Conservation (phyloP, 2,888 invertebrate species). For the Lepas anatifera region DNA sequence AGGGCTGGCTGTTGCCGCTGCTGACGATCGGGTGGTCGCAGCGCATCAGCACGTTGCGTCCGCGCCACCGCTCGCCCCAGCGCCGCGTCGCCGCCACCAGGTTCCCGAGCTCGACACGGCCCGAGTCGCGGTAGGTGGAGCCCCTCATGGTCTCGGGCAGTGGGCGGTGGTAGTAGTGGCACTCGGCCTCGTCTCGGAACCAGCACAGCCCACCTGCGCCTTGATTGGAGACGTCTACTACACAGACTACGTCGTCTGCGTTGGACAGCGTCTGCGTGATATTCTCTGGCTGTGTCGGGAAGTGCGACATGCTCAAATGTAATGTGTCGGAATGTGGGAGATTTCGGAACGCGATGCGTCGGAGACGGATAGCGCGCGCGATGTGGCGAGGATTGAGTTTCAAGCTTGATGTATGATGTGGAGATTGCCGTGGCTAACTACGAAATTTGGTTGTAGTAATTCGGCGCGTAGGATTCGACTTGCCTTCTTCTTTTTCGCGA, state of each 20-base stretch:
- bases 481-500: too few species aligned
- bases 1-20: not conserved
- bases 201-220: not conserved
- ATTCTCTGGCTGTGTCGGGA: too few species aligned
- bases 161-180: not conserved
- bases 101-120: not conserved
- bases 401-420: too few species aligned
- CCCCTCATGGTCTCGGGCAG: not conserved
- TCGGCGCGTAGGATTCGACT: too few species aligned
- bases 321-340: too few species aligned
- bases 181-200: not conserved
- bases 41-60: not conserved
- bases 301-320: too few species aligned
- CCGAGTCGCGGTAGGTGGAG: not conserved
- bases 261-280: too few species aligned
- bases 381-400: too few species aligned
- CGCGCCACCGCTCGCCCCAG: not conserved
- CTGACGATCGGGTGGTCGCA: not conserved
- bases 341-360: too few species aligned
- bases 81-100: slow-evolving; percentile 4
- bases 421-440: too few species aligned
- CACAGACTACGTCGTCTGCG: not conserved
- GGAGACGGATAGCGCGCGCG: too few species aligned
- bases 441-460: too few species aligned
- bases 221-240: not conserved